Evolutionary conservation across 2,113 vertebrate genomes (phyloP).

Genomic region (Malurus melanocephalus): DNA sequence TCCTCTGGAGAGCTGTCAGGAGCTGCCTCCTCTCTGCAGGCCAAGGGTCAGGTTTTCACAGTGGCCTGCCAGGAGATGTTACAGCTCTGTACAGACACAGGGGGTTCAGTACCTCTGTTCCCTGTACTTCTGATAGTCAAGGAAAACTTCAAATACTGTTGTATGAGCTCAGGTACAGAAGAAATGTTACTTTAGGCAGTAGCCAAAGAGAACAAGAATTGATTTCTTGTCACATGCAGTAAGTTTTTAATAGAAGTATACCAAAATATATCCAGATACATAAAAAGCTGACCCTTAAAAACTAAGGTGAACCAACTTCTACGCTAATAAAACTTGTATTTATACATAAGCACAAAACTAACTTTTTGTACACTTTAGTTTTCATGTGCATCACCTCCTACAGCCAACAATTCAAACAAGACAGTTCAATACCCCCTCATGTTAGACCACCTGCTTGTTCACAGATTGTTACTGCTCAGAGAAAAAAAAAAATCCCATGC

Average conservation of each 20-base stretch:
- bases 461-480: neutral
- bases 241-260: neutral
- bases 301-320: neutral
- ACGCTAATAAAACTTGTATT: neutral
- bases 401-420: neutral
- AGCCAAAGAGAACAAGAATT: neutral
- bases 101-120: neutral
- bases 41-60: neutral
- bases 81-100: neutral
- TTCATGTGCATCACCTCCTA: neutral
- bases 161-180: neutral
- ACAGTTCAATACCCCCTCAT: neutral
- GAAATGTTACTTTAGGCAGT: neutral
- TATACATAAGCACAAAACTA: neutral
- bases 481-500: neutral
- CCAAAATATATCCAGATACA: neutral
- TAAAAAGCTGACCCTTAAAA: neutral
- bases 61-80: neutral
- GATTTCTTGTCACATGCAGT: neutral
- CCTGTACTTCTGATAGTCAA: neutral
- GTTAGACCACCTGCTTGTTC: neutral
- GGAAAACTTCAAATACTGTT: neutral
- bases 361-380: neutral
- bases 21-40: neutral
- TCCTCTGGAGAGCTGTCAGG: neutral